Evolutionary conservation across 2,113 vertebrate genomes (phyloP).

Genomic region (Cyprinus carpio): DNA sequence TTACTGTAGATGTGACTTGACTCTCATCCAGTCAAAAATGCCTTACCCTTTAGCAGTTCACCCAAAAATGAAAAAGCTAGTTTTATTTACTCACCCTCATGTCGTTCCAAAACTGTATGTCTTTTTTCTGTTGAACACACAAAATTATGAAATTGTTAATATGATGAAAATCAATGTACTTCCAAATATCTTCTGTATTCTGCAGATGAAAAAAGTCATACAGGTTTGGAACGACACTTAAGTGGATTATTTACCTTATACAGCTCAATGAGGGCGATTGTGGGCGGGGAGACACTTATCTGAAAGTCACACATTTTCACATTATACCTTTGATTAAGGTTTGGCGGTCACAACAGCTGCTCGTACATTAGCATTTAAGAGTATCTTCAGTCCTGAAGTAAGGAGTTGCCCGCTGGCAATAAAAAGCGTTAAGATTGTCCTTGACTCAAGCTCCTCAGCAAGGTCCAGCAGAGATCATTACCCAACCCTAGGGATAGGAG

Average conservation of each 20-base stretch:
- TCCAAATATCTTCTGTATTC: too few relatives aligned
- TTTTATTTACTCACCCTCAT: not conserved
- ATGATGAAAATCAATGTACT: too few relatives aligned
- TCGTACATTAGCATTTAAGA: slow-evolving; percentile 6
- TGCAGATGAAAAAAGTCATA: too few relatives aligned
- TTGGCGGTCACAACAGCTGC: not conserved
- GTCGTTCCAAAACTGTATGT: not conserved
- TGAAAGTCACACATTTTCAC: not conserved
- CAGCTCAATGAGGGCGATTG: not conserved
- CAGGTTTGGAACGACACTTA: not conserved
- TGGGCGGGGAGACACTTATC: not conserved
- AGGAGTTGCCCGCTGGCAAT: not conserved
- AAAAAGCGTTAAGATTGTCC: slow-evolving; percentile 34
- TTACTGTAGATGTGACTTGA: not conserved
- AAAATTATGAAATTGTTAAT: too few relatives aligned
- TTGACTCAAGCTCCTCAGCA: slow-evolving; percentile 39
- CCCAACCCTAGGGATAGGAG: slow-evolving; percentile 32
- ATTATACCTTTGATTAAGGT: slow-evolving; percentile 9
- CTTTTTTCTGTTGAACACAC: not conserved
- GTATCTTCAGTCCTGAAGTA: not conserved
- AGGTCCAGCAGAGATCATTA: slow-evolving; percentile 51
- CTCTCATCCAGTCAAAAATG: not conserved
- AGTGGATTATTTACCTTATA: not conserved
- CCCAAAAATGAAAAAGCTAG: not conserved
- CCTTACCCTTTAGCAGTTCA: not conserved